Percentiles rank a stretch among this genome's conserved stretches.
Evolutionary conservation across 2,797 vertebrate species (phyloP).

Genomic region (Sciurus vulgaris): DNA sequence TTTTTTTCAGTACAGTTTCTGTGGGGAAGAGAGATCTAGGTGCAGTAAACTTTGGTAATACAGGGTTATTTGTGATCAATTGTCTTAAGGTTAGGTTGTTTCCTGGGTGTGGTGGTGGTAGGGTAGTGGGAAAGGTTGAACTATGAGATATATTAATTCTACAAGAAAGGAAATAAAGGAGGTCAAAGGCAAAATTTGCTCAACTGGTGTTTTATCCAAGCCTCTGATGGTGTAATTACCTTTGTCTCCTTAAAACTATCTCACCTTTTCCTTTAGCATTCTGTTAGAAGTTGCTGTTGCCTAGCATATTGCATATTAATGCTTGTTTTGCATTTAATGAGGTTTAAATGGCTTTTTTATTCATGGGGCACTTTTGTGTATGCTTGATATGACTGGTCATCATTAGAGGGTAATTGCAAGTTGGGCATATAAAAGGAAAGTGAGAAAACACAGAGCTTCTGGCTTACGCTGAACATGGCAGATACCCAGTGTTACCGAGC

Average conservation of each 20-base stretch:
- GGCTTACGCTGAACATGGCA: background rate
- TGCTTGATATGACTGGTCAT: constrained; percentile 42
- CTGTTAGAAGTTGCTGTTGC: constrained; percentile 52
- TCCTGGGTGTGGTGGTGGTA: background rate
- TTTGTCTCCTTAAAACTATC: constrained; percentile 8
- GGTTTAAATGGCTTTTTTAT: constrained; percentile 48
- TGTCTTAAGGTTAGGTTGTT: constrained; percentile 14
- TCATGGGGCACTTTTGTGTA: constrained; percentile 45
- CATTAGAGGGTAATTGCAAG: background rate
- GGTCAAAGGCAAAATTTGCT: constrained; percentile 23
- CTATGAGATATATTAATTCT: background rate
- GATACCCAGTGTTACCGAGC: background rate
- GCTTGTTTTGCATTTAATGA: constrained; percentile 26
- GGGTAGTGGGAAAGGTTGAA: background rate
- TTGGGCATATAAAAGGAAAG: background rate
- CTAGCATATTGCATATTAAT: constrained; percentile 18
- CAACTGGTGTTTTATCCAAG: background rate
- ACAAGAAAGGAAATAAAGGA: constrained; percentile 22
- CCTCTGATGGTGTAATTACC: background rate
- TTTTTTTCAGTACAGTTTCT: constrained; percentile 23
- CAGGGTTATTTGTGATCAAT: background rate
- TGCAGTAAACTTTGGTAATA: constrained; percentile 30
- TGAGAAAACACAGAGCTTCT: background rate
- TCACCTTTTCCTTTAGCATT: constrained; percentile 36
- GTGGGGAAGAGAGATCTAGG: constrained; percentile 42